Base-by-base conservation (phyloP, 2,797 vertebrate genomes). In the Urosaurus nigricauda region DNA sequence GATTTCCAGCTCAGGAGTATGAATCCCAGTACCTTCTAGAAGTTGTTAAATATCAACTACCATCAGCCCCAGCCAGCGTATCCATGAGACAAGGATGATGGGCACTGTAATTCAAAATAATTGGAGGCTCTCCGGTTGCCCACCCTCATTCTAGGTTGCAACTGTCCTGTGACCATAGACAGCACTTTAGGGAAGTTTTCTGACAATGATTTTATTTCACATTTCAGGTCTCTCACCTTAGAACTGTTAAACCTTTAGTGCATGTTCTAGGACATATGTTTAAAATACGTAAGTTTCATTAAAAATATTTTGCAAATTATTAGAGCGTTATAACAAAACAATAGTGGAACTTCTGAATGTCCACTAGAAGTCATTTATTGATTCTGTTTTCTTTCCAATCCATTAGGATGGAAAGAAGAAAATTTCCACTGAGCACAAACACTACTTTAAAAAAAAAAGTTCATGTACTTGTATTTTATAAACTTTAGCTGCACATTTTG, bases 401-500 rank as follows among this genome's bases (percentile, higher is more conserved):
- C 56, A 17, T 84, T 58, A 71, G 35, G 3, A 60, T 24, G n/a
- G 63, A 65, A 65, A 32, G 17, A 43, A 79, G n/a, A 65, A 71
- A 58, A 53, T 47, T 73, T 84, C 53, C 32, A 73, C 70, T 53
- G 58, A 12, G 37, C 13, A 21, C 14, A 63, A 29, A 74, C 24
- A 26, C 32, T 56, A 32, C 53, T 78, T 84, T 58, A 37, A 70
- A 83, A 43, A n/a, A n/a, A 21, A 56, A 60, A 16, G 17, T 35
- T 56, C 78, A 79, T 79, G 60, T 73, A 51, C 40, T 89, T 85
- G 35, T 47, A 51, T 47, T 47, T 79, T 58, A 85, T 16, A 16
- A 47, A 19, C 19, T 40, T 8, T 73, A 19, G 26, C 73, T 73
- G 24, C 80, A 79, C 40, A 43, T 40, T 80, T 89, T 89, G 75